These are phyloP conservation scores for Aplochiton taeniatus DNA, from an alignment of 2,797 vertebrate genomes.

Conservation along the genomic window DNA sequence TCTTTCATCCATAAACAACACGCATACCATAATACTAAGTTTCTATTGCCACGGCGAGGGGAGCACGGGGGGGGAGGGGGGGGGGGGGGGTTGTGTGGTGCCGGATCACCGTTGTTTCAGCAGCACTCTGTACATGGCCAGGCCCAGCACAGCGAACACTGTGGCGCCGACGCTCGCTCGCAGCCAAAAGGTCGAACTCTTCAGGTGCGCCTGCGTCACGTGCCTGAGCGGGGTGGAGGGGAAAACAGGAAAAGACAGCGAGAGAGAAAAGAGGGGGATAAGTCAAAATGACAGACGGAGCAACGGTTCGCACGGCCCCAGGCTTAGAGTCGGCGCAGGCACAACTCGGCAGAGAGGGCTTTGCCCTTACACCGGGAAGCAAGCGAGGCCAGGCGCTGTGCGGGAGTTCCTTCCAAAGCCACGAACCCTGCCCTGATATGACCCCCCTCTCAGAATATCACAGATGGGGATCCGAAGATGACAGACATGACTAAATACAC, in stretches of 20 bases:
- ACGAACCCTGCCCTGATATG: not conserved
- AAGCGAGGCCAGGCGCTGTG: too few species aligned
- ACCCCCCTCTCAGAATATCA: too few species aligned
- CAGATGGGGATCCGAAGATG: not conserved
- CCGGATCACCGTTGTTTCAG: slow-evolving; percentile 86
- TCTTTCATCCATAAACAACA: slow-evolving; percentile 7
- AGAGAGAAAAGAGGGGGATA: not conserved
- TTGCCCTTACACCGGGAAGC: not conserved
- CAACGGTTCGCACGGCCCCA: not conserved
- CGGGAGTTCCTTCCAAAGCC: not conserved
- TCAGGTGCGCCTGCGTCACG: slow-evolving; percentile 88
- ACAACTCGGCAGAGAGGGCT: not conserved
- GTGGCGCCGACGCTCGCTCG: slow-evolving; percentile 91
- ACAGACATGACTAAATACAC: not conserved
- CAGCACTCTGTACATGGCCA: slow-evolving; percentile 92
- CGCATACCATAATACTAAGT: not conserved
- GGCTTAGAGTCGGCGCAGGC: not conserved
- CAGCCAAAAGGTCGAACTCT: slow-evolving; percentile 92
- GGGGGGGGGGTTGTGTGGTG: not conserved
- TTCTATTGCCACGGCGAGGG: slow-evolving; percentile 13
- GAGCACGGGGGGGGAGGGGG: not conserved
- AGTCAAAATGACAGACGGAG: not conserved
- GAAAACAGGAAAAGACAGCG: not conserved
- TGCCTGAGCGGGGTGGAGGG: slow-evolving; percentile 74
- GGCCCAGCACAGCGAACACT: slow-evolving; percentile 89